Evolutionary conservation across 2,888 invertebrate genomes (phyloP).

Genomic region (Synanthedon formicaeformis): DNA sequence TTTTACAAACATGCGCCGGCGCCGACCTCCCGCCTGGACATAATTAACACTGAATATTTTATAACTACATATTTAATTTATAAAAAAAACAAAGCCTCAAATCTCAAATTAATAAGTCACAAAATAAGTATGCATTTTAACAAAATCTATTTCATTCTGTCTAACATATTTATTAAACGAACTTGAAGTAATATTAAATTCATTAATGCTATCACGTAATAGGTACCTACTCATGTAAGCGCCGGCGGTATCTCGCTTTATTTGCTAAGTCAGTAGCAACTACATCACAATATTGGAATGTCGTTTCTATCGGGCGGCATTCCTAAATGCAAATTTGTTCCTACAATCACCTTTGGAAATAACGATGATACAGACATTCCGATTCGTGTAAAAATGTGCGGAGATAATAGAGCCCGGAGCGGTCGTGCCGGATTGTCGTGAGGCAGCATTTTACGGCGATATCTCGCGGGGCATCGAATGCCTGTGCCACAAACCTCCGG

Average conservation of each 20-base stretch:
- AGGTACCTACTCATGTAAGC: too few relatives aligned
- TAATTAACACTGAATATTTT: constrained; percentile 4
- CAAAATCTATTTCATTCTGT: too few relatives aligned
- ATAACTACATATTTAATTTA: constrained; percentile 4
- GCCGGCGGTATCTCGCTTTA: constrained; percentile 33
- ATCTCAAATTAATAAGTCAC: background rate
- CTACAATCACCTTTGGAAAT: background rate
- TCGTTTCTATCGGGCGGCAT: constrained; percentile 54
- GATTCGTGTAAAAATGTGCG: background rate
- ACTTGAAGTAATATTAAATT: too few relatives aligned
- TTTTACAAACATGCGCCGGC: constrained; percentile 2
- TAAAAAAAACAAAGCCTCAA: background rate
- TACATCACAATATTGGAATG: constrained; percentile 41
- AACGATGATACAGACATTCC: background rate
- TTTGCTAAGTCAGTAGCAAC: constrained; percentile 58
- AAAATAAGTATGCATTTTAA: too few relatives aligned
- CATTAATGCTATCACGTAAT: too few relatives aligned
- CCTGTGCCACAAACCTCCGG: constrained; percentile 52
- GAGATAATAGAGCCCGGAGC: constrained; percentile 21
- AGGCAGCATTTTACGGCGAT: constrained; percentile 63
- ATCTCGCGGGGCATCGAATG: constrained; percentile 54
- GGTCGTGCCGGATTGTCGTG: constrained; percentile 58
- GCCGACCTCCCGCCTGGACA: constrained; percentile 2
- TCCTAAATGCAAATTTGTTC: constrained; percentile 48
- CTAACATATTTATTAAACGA: too few relatives aligned